phyloP scores from a whole-genome alignment of 2,113 vertebrate genomes.

The human region GRCh38 chr12:115951501-115952000 shows the following conservation, averaged over 20 bases:
- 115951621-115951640: not conserved
- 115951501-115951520: not conserved
- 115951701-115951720: not conserved
- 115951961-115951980: no score
- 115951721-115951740: no score
- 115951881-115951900: no score
- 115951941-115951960: no score
- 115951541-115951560: fast-evolving
- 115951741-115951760: not conserved
- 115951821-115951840: not conserved
- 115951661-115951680: not conserved
- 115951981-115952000: no score
- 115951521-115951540: not conserved
- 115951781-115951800: fast-evolving
- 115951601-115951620: not conserved
- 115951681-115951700: not conserved
- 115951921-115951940: no score
- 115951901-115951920: no score
- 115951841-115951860: no score
- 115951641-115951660: fast-evolving
- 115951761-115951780: not conserved
- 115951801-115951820: fast-evolving
- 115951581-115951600: not conserved
- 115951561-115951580: no score
- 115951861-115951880: no score